A percentile compares a stretch with the other conserved stretches of the same genome.
Evolutionary conservation across 2,113 vertebrate genomes (phyloP).

Genomic region (Prietella phreatophila): DNA sequence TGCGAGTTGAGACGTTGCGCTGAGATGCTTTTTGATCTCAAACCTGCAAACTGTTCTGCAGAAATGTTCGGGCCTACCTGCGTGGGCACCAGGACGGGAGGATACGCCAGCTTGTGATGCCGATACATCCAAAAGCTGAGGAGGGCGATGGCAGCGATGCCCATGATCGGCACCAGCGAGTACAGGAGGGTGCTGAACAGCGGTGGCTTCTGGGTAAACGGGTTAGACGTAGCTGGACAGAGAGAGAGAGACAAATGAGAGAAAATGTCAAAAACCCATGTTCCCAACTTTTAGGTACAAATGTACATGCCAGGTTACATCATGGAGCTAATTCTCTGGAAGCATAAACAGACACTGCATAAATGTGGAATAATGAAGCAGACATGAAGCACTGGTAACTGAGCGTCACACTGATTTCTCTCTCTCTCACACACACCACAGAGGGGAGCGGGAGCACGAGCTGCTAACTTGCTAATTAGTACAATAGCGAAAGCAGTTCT

Average conservation of each 20-base stretch:
- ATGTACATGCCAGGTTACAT: not conserved
- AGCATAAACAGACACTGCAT: not conserved
- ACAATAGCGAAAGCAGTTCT: slow-evolving; percentile 23
- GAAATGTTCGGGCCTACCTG: slow-evolving; percentile 80
- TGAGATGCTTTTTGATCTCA: not conserved
- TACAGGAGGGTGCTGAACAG: slow-evolving; percentile 94
- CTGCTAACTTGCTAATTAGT: slow-evolving; percentile 41
- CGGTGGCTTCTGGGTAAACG: slow-evolving; percentile 84
- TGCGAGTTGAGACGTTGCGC: not conserved
- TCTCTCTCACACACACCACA: slow-evolving; percentile 20
- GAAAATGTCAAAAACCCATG: not conserved
- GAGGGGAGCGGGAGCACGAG: slow-evolving; percentile 5
- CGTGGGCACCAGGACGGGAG: slow-evolving; percentile 94
- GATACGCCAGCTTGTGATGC: slow-evolving; percentile 97
- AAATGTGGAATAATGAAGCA: slow-evolving; percentile 24
- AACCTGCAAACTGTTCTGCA: not conserved
- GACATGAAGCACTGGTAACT: slow-evolving; percentile 26
- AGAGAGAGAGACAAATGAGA: not conserved
- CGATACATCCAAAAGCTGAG: slow-evolving; percentile 98
- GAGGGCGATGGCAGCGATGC: slow-evolving; percentile 87
- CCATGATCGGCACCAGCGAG: slow-evolving; percentile 92
- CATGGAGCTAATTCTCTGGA: not conserved
- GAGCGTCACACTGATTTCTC: slow-evolving; percentile 23
- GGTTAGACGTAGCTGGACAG: slow-evolving; percentile 88
- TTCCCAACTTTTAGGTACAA: not conserved